Evolutionary conservation across 2,888 invertebrate species (phyloP), one percentile per base, ranked within the genome.

Genomic region (Rhaphigaster nebulosa): DNA sequence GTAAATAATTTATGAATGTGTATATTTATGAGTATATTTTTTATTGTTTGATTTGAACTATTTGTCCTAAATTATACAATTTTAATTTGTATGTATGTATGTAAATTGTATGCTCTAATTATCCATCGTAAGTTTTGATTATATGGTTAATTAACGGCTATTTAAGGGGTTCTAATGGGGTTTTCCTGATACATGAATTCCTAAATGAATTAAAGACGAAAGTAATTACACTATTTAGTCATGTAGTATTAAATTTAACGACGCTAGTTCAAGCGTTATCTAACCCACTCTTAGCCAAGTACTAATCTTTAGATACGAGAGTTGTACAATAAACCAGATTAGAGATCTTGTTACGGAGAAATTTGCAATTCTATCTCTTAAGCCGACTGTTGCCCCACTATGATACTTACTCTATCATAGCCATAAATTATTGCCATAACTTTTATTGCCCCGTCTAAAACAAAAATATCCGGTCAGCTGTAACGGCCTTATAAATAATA

Each of bases 201-300:
- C 29, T 65, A 29, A 76, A 65, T 65, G n/a, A 65, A 29, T 29
- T 65, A 15, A n/a, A 8, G 65, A 15, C 0, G 15, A 13, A 13
- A 38, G 34, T 38, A 38, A 34, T 8, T 76, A 8, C 23, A 38
- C 70, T 76, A 38, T 38, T 38, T 20, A 8, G 70, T 2, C 70
- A 23, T 34, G 70, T 23, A 76, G 38, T 76, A 76, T 76, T 76
- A 76, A 76, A 76, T 76, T 76, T 76, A 76, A 76, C 38, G 70
- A 23, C 6, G 1, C 38, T 23, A 38, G 29, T 76, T 38, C 38
- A 23, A 76, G 8, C 38, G 6, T 76, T 76, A 76, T 76, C 70
- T 76, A 34, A 38, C 18, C 8, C 20, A 38, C 70, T 38, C 34
- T 1, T 26, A 12, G 13, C 34, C n/a, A 13, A 20, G 34, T 23